Percentiles rank a stretch among this genome's conserved stretches.
Conservation (phyloP, 2,888 invertebrate genomes). For the Pantelozetes paolii region DNA sequence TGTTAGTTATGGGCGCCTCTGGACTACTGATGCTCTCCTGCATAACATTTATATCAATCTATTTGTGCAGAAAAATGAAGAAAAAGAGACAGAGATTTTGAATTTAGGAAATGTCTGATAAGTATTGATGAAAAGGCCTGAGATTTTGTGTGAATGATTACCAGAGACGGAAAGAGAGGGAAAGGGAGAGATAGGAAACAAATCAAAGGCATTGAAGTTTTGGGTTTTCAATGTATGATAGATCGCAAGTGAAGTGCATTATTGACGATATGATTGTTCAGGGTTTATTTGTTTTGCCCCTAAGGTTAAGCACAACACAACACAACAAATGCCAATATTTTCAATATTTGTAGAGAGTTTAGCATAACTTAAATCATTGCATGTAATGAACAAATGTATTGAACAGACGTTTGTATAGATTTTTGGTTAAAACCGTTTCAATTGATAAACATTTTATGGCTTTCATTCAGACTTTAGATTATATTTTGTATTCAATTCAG, state of each 20-base stretch:
- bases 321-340: background rate
- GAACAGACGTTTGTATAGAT: background rate
- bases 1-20: background rate
- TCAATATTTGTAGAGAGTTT: background rate
- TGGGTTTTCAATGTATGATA: background rate
- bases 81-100: constrained; percentile 7
- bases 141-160: background rate
- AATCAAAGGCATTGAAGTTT: background rate
- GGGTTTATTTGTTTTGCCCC: constrained; percentile 6
- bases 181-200: background rate
- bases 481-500: background rate
- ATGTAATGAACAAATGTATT: background rate
- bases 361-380: background rate
- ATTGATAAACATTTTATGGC: background rate
- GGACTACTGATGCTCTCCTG: background rate
- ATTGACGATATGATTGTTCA: background rate
- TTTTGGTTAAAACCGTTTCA: too few species aligned
- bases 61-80: background rate
- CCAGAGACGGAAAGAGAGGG: background rate
- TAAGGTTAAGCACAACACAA: background rate
- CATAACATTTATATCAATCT: constrained; percentile 9
- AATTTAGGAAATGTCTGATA: background rate
- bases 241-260: background rate
- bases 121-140: background rate
- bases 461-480: background rate